phyloP scores from a whole-genome alignment of 2,888 invertebrate genomes.

The Clitarchus hookeri region DNA sequence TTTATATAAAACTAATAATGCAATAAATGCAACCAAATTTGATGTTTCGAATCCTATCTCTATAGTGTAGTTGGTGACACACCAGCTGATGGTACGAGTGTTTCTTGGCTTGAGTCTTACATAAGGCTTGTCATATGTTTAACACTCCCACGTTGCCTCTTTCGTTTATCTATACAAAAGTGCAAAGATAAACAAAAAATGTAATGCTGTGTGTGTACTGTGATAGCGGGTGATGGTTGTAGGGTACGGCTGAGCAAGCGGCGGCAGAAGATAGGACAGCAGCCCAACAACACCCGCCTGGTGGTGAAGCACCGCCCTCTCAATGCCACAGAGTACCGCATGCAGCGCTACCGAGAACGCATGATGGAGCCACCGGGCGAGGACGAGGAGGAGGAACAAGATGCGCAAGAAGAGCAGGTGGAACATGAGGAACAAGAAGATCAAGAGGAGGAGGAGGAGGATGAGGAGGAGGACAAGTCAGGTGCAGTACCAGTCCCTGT shows the following conservation, averaged over 20 bases:
- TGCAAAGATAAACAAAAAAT: no score
- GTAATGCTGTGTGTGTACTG: no score
- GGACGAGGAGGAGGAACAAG: constrained; percentile 66
- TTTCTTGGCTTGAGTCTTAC: no score
- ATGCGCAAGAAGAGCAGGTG: constrained; percentile 47
- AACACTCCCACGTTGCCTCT: no score
- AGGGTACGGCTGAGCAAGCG: constrained; percentile 93
- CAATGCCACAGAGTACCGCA: constrained; percentile 80
- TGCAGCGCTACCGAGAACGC: constrained; percentile 83
- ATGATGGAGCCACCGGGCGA: constrained; percentile 85
- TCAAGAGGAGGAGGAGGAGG: constrained; percentile 3
- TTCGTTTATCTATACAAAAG: no score
- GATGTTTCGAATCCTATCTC: no score
- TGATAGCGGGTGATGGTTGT: constrained; percentile 29
- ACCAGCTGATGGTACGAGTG: no score
- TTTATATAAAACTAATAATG: no score
- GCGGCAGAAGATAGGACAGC: constrained; percentile 75
- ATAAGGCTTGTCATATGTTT: no score
- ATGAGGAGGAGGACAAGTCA: constrained; percentile 28
- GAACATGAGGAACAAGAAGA: constrained; percentile 17
- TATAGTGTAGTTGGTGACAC: no score
- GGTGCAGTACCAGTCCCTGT: not conserved
- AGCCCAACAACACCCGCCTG: constrained; percentile 75
- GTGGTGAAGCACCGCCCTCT: constrained; percentile 90
- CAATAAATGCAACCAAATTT: no score